These are phyloP conservation scores for Thunnus albacares DNA, from an alignment of 2,797 vertebrate genomes.

Conservation along the genomic window DNA sequence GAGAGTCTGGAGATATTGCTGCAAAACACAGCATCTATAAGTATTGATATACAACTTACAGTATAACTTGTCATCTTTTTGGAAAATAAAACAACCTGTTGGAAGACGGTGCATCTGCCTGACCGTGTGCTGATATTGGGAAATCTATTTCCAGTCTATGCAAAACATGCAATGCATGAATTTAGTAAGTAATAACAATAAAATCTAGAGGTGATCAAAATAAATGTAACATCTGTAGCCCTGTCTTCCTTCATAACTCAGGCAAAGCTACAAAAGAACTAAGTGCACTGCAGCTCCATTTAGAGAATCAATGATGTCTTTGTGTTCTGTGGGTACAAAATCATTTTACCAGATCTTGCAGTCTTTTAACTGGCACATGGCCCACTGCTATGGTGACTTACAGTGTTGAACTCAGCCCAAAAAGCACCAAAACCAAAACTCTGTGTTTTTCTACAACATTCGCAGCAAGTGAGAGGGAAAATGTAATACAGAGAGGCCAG, in stretches of 20 bases:
- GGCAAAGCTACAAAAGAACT: constrained; percentile 34
- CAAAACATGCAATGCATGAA: constrained; percentile 19
- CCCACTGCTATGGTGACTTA: constrained; percentile 44
- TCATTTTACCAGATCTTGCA: constrained; percentile 77
- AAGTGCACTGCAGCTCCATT: constrained; percentile 54
- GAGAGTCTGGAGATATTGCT: constrained; percentile 32
- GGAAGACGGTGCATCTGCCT: constrained; percentile 1
- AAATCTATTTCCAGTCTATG: background rate
- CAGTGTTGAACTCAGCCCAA: constrained; percentile 33
- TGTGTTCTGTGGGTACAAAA: constrained; percentile 73
- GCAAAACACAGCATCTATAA: constrained; percentile 15
- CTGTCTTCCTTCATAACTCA: constrained; percentile 33
- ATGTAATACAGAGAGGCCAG: background rate
- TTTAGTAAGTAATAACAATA: background rate
- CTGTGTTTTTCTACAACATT: constrained; percentile 19
- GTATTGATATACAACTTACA: background rate
- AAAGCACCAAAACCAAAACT: constrained; percentile 30
- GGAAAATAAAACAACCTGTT: background rate
- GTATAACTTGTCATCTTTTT: background rate
- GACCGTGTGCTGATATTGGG: background rate
- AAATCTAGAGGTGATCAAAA: constrained; percentile 14
- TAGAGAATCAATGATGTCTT: constrained; percentile 78
- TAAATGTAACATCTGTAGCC: constrained; percentile 41
- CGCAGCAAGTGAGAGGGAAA: constrained; percentile 13
- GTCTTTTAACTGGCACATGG: constrained; percentile 44